These are phyloP conservation scores for Tachuris rubrigastra DNA, from an alignment of 2,113 vertebrate species.

Conservation along the genomic window DNA sequence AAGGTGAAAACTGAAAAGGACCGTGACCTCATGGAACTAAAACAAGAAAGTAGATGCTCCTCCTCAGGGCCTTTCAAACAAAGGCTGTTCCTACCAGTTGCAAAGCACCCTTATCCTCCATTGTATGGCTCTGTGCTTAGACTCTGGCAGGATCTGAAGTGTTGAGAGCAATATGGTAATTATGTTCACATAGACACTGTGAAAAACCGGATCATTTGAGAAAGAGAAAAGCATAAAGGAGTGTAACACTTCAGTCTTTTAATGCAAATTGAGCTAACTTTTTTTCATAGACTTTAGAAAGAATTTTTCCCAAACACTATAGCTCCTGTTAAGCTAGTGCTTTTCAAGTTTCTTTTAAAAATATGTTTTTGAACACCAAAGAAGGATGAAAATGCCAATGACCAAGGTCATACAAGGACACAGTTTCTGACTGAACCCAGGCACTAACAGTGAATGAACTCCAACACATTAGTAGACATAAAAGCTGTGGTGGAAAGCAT, in stretches of 20 bases:
- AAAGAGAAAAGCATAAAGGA: conserved; percentile 25
- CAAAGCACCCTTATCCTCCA: neutral
- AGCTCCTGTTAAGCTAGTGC: neutral
- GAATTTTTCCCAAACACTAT: neutral
- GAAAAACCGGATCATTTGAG: conserved; percentile 18
- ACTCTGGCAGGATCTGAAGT: neutral
- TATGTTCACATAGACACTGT: conserved; percentile 15
- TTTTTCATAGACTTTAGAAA: conserved; percentile 15
- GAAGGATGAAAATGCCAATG: conserved; percentile 12
- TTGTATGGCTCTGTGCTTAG: neutral
- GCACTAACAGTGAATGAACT: conserved; percentile 1
- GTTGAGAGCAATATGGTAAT: conserved; percentile 23
- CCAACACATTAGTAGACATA: neutral
- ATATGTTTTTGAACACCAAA: conserved; percentile 35
- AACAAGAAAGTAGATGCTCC: conserved; percentile 13
- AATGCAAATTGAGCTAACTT: conserved; percentile 20
- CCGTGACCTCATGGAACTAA: neutral
- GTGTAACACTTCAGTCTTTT: conserved; percentile 6
- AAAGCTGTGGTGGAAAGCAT: neutral
- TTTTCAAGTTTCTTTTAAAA: conserved; percentile 54
- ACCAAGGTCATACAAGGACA: conserved; percentile 22
- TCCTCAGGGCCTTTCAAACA: neutral
- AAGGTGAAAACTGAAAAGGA: neutral
- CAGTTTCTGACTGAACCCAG: neutral
- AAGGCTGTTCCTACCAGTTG: neutral